Conservation (phyloP, 2,113 vertebrate genomes). For the Turnix velox region DNA sequence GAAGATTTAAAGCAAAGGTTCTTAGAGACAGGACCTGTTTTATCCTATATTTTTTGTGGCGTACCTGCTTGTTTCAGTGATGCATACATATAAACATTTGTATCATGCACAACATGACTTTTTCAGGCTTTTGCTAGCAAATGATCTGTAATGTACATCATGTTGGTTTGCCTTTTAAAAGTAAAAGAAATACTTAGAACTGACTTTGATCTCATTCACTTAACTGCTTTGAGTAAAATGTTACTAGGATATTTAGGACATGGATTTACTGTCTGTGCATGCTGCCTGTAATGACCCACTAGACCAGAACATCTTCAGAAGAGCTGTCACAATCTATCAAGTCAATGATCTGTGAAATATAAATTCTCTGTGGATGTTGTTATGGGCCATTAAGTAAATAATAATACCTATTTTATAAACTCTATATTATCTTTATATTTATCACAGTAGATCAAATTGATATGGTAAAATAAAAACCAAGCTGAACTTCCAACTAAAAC, state of each 20-base stretch:
- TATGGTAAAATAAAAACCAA: constrained; percentile 12
- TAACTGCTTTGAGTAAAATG: constrained; percentile 13
- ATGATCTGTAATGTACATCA: neutral
- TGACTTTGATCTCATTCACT: neutral
- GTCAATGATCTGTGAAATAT: constrained; percentile 62
- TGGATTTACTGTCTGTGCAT: constrained; percentile 40
- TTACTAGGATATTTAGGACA: constrained; percentile 33
- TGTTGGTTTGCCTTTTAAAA: constrained; percentile 11
- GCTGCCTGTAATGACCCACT: constrained; percentile 50
- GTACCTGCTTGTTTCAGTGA: neutral
- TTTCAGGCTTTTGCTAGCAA: neutral
- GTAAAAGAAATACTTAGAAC: neutral
- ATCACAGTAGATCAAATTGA: constrained; percentile 31
- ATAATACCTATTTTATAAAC: constrained; percentile 69
- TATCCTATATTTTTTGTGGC: neutral
- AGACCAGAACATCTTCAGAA: constrained; percentile 68
- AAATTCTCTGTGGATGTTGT: constrained; percentile 58
- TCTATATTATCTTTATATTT: constrained; percentile 48
- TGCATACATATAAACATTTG: neutral
- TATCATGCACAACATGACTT: neutral
- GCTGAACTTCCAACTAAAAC: neutral
- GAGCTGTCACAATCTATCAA: constrained; percentile 67
- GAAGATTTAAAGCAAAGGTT: neutral
- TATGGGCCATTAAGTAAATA: constrained; percentile 68
- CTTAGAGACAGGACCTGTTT: neutral